phyloP scores from a whole-genome alignment of 2,888 invertebrate species.

The Noctua pronuba region DNA sequence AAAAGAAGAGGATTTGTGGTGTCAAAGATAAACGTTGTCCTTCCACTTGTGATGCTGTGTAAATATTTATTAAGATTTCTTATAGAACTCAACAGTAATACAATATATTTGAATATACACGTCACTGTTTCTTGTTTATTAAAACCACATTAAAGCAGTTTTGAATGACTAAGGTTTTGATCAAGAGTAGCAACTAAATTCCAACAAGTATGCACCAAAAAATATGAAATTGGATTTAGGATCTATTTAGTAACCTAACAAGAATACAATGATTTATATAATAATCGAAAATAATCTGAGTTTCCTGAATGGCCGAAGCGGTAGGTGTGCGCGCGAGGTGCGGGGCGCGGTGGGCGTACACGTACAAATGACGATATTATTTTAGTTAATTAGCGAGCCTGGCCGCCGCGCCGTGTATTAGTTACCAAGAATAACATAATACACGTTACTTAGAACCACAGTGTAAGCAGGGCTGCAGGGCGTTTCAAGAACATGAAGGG shows the following conservation, averaged over 20 bases:
- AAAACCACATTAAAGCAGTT: not conserved
- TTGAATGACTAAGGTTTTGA: not conserved
- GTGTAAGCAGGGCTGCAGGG: conserved; percentile 13
- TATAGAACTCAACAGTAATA: not conserved
- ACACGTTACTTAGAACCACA: not conserved
- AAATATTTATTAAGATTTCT: not conserved
- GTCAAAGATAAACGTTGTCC: not conserved
- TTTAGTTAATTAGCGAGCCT: conserved; percentile 56
- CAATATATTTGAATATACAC: not conserved
- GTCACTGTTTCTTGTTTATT: not conserved
- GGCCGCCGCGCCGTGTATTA: conserved; percentile 20
- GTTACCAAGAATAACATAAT: conserved; percentile 27
- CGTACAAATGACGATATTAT: conserved; percentile 59
- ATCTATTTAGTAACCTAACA: not conserved
- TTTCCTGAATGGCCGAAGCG: not conserved
- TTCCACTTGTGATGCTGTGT: not conserved
- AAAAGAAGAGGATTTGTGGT: conserved; percentile 16
- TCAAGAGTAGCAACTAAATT: not conserved
- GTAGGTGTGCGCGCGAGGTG: not conserved
- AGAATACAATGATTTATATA: not conserved
- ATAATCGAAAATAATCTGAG: conserved; percentile 1
- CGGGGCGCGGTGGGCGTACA: conserved; percentile 39
- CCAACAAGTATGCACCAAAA: not conserved
- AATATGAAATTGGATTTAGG: not conserved
- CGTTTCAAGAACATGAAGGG: not conserved